Evolutionary conservation across 2,888 invertebrate genomes (phyloP).

Genomic region (Harpalus rubripes): DNA sequence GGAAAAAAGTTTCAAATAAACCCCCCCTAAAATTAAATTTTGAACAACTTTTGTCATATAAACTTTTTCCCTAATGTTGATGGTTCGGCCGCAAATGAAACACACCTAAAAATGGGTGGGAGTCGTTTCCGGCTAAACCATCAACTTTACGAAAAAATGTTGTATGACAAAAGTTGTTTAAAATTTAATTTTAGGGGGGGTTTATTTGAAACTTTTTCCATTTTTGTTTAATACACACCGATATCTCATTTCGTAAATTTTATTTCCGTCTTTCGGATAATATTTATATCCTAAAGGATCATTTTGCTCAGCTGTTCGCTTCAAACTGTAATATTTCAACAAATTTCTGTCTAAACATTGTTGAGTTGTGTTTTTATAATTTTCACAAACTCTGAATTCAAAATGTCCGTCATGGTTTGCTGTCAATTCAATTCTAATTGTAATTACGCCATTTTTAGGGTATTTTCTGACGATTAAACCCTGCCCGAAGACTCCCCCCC

Average conservation of each 20-base stretch:
- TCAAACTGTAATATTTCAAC: slow-evolving; percentile 75
- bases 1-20: background rate
- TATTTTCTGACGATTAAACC: slow-evolving; percentile 91
- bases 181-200: too few relatives aligned
- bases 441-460: slow-evolving; percentile 83
- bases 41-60: too few relatives aligned
- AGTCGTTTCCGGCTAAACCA: too few relatives aligned
- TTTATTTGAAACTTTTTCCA: too few relatives aligned
- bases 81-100: too few relatives aligned
- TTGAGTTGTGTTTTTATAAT: slow-evolving; percentile 85
- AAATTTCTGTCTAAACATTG: slow-evolving; percentile 88
- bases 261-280: slow-evolving; percentile 88
- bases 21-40: too few relatives aligned
- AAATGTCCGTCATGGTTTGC: slow-evolving; percentile 93
- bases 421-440: slow-evolving; percentile 90
- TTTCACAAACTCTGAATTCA: slow-evolving; percentile 90
- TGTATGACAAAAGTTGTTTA: too few relatives aligned
- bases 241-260: slow-evolving; percentile 85
- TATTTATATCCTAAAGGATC: slow-evolving; percentile 78
- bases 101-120: too few relatives aligned
- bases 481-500: slow-evolving; percentile 82
- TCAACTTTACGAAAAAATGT: too few relatives aligned
- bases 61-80: too few relatives aligned
- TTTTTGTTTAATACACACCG: slow-evolving; percentile 20
- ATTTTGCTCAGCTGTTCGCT: background rate